Evolutionary conservation across 2,888 invertebrate genomes (phyloP), one percentile per base, ranked within the genome.

Genomic region (Dorcus hopei): DNA sequence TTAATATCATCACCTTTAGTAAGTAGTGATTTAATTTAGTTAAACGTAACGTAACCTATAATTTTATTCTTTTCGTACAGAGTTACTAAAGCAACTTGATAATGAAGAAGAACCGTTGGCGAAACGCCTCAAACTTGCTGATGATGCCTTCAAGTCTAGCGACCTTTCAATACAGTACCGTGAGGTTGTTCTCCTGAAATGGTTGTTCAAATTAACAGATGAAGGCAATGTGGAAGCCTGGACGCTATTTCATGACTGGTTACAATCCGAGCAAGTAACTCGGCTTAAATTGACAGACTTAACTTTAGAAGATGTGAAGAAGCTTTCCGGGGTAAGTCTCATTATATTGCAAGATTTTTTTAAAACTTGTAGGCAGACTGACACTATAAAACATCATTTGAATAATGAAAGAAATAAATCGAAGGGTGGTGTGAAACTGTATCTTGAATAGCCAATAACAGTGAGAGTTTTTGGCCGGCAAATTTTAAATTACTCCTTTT

Each of bases 111-210:
- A 73, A 65, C 72, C 74, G 3, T 58, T 74, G 43, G 38, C 54
- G 14, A 74, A 74, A 61, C 67, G 73, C 33, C 51, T 76, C 39
- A 72, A 71, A 69, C 62, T 74, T 40, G 76, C 73, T 9, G 66
- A 73, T 51, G 71, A 70, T 63, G 72, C 71, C 2, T 75, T 74
- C 57, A 70, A 68, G 54, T 67, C 69, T 3, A 42, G 61, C 26
- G 67, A 70, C 50, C 57, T 73, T 43, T 65, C 68, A 7, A 48
- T 61, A 23, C 59, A 70, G 40, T 65, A 69, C 57, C 69, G 70
- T 59, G 72, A 73, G 61, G 63, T 65, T n/a, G 11, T 69, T 23
- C 52, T 75, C 41, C 58, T 74, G 33, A 66, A 69, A 56, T 75
- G 75, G 75, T 58, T 70, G 23, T 58, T 66, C 39, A 62, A 66